Base-by-base conservation (phyloP, 2,113 vertebrate species). In the Takifugu bimaculatus region DNA sequence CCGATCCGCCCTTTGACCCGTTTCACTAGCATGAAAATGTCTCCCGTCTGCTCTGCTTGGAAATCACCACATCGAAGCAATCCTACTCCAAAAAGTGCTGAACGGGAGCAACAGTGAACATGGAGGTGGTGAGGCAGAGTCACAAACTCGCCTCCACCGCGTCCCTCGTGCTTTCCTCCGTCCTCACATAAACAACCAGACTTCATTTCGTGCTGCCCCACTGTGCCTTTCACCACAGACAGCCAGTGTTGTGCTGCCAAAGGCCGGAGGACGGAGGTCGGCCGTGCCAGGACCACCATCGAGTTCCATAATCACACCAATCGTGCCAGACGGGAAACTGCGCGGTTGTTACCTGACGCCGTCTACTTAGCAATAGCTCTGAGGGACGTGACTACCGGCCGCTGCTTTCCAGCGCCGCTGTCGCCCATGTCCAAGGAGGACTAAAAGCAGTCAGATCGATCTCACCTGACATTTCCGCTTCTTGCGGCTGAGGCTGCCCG, bases 401-500 rank as follows among this genome's bases (percentile, higher is more conserved):
- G 32, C 32, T 6, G 2, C 32, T 6, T 35, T 7, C 2, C 35
- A 10, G 7, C 35, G 2, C 35, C 2, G 35, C 11, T 11, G 3
- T 3, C 35, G 11, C 35, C 35, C 7, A 11, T 10, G 5, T 3
- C 9, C 32, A 11, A 4, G 7, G 4, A 39, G 9, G 32, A 5
- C 5, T 7, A 35, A 11, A 39, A 39, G 35, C 35, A 11, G 35
- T 3, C 35, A 1, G 45, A 5, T 6, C 0, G 28, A 6, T 63
- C 86, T 70, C 72, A 97, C 96, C 92, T 95, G 95, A 28, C 93
- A 88, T 70, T 93, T 96, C 82, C 92, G 93, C 39, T 96, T 99
- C 87, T 95, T 97, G 53, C 94, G 91, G 0, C 93, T 96, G 57
- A 99, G 91, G 85, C 96, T 98, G 43, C 96, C 96, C 0, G 96